phyloP scores from a whole-genome alignment of 2,113 vertebrate genomes.

The Corythornis madagascariensis region DNA sequence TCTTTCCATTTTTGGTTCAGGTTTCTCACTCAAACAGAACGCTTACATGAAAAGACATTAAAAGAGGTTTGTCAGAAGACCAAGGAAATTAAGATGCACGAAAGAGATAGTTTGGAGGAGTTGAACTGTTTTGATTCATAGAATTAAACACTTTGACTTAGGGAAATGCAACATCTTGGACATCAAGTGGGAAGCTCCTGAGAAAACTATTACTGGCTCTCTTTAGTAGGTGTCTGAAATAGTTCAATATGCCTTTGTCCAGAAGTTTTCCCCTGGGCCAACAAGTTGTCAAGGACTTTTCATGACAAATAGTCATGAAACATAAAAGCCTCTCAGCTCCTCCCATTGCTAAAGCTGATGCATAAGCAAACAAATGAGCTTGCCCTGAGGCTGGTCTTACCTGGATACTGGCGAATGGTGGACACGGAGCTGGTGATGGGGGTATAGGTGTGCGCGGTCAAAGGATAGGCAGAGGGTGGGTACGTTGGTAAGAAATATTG shows the following conservation, averaged over 20 bases:
- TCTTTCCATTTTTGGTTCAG: not conserved
- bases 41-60: not conserved
- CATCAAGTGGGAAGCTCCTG: not conserved
- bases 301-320: not conserved
- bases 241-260: not conserved
- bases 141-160: not conserved
- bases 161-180: not conserved
- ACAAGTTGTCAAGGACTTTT: not conserved
- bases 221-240: not conserved
- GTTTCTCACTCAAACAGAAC: not conserved
- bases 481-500: slow-evolving; percentile 95
- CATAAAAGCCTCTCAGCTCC: not conserved
- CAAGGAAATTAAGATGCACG: not conserved
- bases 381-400: slow-evolving; percentile 63
- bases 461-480: slow-evolving; percentile 88
- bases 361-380: not conserved
- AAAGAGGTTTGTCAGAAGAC: not conserved
- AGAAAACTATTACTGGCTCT: not conserved
- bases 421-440: slow-evolving; percentile 97
- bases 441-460: slow-evolving; percentile 92
- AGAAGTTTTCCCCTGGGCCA: not conserved
- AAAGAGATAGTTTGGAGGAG: not conserved
- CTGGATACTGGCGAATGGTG: slow-evolving; percentile 94
- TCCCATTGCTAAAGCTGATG: not conserved
- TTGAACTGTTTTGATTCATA: not conserved